These are phyloP conservation scores for Agrochola litura DNA, from an alignment of 2,888 invertebrate species.

Conservation along the genomic window DNA sequence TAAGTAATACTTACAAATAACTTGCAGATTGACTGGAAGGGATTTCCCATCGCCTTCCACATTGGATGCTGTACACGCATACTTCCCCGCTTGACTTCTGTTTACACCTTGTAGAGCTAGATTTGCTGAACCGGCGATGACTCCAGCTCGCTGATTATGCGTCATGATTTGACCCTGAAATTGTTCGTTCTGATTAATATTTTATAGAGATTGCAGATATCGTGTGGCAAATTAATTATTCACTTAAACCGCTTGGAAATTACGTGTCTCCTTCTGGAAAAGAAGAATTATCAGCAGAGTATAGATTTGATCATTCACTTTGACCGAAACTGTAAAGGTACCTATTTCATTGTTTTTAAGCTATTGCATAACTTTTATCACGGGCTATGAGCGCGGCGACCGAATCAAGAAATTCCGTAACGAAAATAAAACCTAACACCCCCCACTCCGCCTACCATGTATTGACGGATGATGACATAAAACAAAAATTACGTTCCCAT, in stretches of 20 bases:
- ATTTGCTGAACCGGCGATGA: conserved; percentile 96
- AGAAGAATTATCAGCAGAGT: background rate
- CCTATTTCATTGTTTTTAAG: background rate
- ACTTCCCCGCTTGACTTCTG: conserved; percentile 95
- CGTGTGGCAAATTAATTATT: background rate
- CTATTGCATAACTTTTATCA: too few species aligned
- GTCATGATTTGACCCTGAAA: conserved; percentile 95
- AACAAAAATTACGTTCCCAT: too few species aligned
- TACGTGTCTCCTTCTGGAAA: background rate
- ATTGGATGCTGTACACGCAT: conserved; percentile 97
- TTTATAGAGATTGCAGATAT: too few species aligned
- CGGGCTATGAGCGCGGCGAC: too few species aligned
- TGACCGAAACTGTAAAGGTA: background rate
- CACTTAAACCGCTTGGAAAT: background rate
- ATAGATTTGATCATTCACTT: background rate
- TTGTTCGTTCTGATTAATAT: conserved; percentile 2
- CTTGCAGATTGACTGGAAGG: conserved; percentile 94
- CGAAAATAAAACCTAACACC: too few species aligned
- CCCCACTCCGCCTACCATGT: too few species aligned
- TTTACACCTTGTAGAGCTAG: conserved; percentile 95
- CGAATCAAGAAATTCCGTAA: too few species aligned
- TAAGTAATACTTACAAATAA: conserved; percentile 95
- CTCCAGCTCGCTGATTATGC: conserved; percentile 96
- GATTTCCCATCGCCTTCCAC: conserved; percentile 97
- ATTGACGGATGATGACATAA: too few species aligned